phyloP scores from a whole-genome alignment of 2,888 invertebrate species.

The Autographa pulchrina region DNA sequence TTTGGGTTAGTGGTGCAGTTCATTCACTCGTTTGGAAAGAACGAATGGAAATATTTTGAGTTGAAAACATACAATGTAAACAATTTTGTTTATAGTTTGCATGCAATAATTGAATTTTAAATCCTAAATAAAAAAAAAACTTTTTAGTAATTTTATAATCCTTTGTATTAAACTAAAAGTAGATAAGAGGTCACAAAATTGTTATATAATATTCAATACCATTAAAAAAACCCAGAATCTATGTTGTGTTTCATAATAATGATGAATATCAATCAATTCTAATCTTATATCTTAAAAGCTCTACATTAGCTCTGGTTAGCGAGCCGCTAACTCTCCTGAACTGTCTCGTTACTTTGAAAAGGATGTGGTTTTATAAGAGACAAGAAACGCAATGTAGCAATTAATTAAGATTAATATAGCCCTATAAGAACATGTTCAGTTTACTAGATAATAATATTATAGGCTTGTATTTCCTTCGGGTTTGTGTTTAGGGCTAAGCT shows the following conservation, averaged over 20 bases:
- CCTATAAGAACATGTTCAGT: not conserved
- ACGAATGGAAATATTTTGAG: not conserved
- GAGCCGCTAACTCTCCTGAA: not conserved
- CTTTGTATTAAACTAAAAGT: too few species aligned
- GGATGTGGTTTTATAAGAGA: not conserved
- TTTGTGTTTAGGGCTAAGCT: not conserved
- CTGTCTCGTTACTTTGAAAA: constrained; percentile 1
- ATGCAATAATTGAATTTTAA: too few species aligned
- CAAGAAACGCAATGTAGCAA: constrained; percentile 2
- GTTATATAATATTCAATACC: too few species aligned
- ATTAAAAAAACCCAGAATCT: not conserved
- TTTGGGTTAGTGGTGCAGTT: constrained; percentile 6
- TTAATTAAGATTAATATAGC: constrained; percentile 1
- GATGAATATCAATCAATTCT: constrained; percentile 1
- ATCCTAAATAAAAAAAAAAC: too few species aligned
- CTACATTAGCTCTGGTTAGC: constrained; percentile 1
- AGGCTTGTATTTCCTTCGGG: not conserved
- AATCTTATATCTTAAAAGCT: not conserved
- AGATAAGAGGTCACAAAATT: too few species aligned
- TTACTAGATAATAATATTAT: not conserved
- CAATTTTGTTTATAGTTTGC: too few species aligned
- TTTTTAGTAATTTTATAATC: too few species aligned
- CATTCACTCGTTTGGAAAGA: not conserved
- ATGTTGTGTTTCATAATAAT: not conserved
- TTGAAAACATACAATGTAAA: too few species aligned